Base-by-base conservation (phyloP, 2,888 invertebrate genomes). In the Amblyteles armatorius region DNA sequence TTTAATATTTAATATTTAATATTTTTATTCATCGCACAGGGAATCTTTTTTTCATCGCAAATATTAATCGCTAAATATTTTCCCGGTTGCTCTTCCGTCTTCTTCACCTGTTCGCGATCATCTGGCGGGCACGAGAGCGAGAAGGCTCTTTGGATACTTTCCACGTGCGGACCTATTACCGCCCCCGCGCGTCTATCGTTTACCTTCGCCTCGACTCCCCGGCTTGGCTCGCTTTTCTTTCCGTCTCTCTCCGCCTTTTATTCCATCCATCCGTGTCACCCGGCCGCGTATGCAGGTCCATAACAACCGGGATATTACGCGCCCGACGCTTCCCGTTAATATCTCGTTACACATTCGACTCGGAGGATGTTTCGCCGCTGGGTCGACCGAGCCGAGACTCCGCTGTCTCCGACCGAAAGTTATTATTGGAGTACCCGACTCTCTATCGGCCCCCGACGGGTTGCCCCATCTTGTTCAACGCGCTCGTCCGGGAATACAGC, bases 81-180 rank as follows among this genome's bases (percentile, higher is more conserved):
- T 3, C 16, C 44, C 57, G 55, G 60, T 65, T 26, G 52, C 48
- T 69, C 33, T 48, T 33, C 63, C 63, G n/a, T 52, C 84, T 60
- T 40, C 44, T 26, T 76, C 84, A 82, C 84, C 81, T 81, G 84
- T 82, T 82, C 79, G 74, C 55, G 68, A 82, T 82, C 78, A 36
- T 79, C 26, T 11, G n/a, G 50, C 11, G 36, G 57, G 36, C 68
- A 67, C 44, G 60, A 73, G 71, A 80, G 44, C 33, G 73, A n/a
- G 48, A 57, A 40, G 19, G 9, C n/a, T 22, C 29, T 68, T 72
- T 68, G 26, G 55, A 82, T 79, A 68, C 11, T 50, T 74, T 84
- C 84, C 82, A 84, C 82, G 84, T 84, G 84, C 63, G 65, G 40
- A 68, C 81, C 16, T 71, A 82, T 76, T 71, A 74, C 74, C 73